Conservation (phyloP, 1,140 invertebrate species). For the Triops longicaudatus region DNA sequence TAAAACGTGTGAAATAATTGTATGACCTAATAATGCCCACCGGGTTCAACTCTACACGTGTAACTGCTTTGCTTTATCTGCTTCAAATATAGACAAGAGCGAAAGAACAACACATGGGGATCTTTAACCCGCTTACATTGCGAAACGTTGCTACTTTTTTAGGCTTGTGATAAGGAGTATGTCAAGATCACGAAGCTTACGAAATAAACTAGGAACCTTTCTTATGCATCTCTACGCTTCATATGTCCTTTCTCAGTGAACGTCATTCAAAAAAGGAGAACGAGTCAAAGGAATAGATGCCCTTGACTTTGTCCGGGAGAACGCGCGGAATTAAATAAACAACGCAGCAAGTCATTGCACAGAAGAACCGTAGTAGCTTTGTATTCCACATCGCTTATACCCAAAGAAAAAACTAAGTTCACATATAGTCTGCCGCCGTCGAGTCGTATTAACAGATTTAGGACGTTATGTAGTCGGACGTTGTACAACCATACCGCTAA, state of each 20-base stretch:
- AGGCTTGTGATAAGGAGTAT: too few relatives aligned
- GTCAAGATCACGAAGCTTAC: neutral
- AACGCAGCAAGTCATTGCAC: neutral
- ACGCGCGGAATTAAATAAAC: neutral
- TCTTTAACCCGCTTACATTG: too few relatives aligned
- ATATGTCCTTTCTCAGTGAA: neutral
- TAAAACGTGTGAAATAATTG: too few relatives aligned
- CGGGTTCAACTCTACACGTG: too few relatives aligned
- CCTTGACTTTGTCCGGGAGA: neutral
- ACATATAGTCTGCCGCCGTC: neutral
- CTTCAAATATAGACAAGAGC: too few relatives aligned
- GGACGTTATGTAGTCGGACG: neutral
- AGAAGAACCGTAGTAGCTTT: neutral
- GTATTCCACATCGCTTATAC: neutral
- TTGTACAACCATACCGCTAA: neutral
- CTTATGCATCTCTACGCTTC: neutral
- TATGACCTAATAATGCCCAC: too few relatives aligned
- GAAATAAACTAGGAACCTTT: neutral
- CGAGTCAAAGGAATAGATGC: neutral
- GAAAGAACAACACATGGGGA: too few relatives aligned
- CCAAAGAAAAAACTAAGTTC: neutral
- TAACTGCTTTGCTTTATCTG: too few relatives aligned
- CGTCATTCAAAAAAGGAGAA: neutral
- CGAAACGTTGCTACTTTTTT: too few relatives aligned
- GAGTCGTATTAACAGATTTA: neutral